These are phyloP conservation scores for Thermophis baileyi DNA, from an alignment of 2,113 vertebrate genomes.

Conservation along the genomic window DNA sequence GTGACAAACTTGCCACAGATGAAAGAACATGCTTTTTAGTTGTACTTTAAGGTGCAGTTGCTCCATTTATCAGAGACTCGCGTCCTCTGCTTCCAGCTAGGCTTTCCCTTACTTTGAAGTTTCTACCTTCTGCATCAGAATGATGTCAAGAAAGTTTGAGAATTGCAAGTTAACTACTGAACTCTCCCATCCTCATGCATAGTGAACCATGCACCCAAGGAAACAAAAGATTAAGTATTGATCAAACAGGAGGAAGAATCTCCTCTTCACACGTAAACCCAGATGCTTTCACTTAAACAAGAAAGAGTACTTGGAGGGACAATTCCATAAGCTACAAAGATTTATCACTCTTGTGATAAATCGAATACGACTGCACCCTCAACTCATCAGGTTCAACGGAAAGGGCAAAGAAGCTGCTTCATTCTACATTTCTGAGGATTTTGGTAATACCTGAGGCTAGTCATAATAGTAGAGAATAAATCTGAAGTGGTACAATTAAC, in stretches of 20 bases:
- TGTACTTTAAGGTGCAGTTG: neutral
- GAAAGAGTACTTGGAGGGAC: constrained; percentile 46
- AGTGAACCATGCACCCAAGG: rapidly evolving
- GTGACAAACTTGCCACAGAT: neutral
- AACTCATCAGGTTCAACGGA: constrained; percentile 58
- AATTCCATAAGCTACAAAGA: constrained; percentile 14
- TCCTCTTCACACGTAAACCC: neutral
- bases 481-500: constrained; percentile 66
- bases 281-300: constrained; percentile 16
- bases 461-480: constrained; percentile 66
- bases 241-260: rapidly evolving
- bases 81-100: neutral
- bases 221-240: neutral
- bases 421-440: constrained; percentile 54
- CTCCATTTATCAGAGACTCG: neutral
- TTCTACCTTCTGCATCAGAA: neutral
- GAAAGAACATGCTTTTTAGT: neutral
- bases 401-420: constrained; percentile 52
- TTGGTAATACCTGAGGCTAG: constrained; percentile 58
- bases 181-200: rapidly evolving
- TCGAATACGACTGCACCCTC: constrained; percentile 53
- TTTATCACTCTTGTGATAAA: constrained; percentile 50
- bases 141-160: neutral
- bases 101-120: neutral
- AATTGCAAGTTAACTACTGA: neutral